Conservation (phyloP, 2,113 vertebrate genomes). For the Leiothrix lutea region DNA sequence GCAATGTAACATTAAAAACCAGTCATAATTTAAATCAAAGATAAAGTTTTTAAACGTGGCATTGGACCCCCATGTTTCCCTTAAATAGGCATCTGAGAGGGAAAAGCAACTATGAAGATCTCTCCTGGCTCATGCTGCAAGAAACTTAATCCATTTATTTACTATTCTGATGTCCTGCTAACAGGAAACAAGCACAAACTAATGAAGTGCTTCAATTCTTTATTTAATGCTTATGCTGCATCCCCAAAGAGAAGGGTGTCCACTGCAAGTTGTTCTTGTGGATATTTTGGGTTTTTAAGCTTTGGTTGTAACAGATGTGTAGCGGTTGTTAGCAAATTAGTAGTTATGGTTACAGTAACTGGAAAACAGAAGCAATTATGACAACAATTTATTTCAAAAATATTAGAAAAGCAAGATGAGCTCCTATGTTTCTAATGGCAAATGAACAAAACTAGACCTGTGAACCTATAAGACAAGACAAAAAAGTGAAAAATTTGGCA, state of each 20-base stretch:
- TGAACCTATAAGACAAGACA: neutral
- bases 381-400: slow-evolving; percentile 28
- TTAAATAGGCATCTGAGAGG: slow-evolving; percentile 67
- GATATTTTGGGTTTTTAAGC: slow-evolving; percentile 12
- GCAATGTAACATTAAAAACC: slow-evolving; percentile 39
- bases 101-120: slow-evolving; percentile 60
- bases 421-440: neutral
- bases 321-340: slow-evolving; percentile 2
- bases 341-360: slow-evolving; percentile 8
- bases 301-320: neutral
- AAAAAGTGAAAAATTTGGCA: neutral
- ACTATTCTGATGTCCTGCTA: slow-evolving; percentile 44
- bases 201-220: slow-evolving; percentile 65
- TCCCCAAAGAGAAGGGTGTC: neutral
- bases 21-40: slow-evolving; percentile 55
- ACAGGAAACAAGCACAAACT: slow-evolving; percentile 44
- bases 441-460: neutral
- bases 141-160: slow-evolving; percentile 67
- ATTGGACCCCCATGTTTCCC: slow-evolving; percentile 44
- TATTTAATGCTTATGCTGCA: slow-evolving; percentile 33
- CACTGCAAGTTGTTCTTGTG: slow-evolving; percentile 21
- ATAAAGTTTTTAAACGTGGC: slow-evolving; percentile 58
- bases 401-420: neutral
- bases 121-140: slow-evolving; percentile 1
- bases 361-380: slow-evolving; percentile 21